Conservation (phyloP, 2,888 invertebrate species). For the Melanotus villosus region DNA sequence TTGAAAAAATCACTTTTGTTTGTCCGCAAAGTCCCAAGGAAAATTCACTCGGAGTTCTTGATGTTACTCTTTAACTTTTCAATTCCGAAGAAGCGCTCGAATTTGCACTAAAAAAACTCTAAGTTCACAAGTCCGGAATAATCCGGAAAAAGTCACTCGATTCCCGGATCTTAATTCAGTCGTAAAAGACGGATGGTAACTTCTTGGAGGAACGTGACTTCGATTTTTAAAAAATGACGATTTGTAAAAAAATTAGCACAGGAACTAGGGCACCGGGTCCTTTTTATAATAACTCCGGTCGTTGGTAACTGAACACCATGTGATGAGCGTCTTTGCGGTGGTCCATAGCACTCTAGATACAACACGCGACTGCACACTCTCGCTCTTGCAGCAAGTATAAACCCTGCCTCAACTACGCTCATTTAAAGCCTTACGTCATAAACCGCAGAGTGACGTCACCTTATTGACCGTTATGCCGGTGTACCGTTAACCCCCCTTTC, state of each 20-base stretch:
- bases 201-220: conserved; percentile 1
- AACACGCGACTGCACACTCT: conserved; percentile 60
- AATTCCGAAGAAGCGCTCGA: no score
- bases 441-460: conserved; percentile 64
- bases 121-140: conserved; percentile 1
- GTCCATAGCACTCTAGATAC: conserved; percentile 55
- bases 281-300: conserved; percentile 28
- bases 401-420: conserved; percentile 63
- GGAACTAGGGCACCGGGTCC: conserved; percentile 34
- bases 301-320: conserved; percentile 46
- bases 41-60: not conserved
- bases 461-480: conserved; percentile 60
- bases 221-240: no score
- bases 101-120: no score
- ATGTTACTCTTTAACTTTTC: no score
- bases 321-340: conserved; percentile 46
- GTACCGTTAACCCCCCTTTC: conserved; percentile 55
- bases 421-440: conserved; percentile 66
- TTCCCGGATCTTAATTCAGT: no score
- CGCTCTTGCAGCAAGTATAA: conserved; percentile 62
- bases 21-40: not conserved
- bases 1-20: not conserved
- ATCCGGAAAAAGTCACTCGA: conserved; percentile 6
- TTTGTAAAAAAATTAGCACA: not conserved
- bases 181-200: conserved; percentile 23